Evolutionary conservation across 92 coral and sea anemone species (phyloP).

Genomic region (Phenganax marumi): DNA sequence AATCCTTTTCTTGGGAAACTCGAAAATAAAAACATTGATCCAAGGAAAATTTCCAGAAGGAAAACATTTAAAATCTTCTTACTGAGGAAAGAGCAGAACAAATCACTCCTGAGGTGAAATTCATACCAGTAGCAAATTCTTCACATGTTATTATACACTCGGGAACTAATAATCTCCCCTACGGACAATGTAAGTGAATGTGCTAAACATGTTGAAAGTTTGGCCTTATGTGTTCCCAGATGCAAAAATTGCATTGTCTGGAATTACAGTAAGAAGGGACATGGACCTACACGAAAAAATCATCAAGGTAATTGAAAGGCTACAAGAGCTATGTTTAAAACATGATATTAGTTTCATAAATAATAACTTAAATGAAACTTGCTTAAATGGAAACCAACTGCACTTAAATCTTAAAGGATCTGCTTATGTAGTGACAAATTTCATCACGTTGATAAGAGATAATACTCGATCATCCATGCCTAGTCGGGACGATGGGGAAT

Average conservation of each 20-base stretch:
- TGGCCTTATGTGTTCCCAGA: not conserved
- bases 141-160: slow-evolving; percentile 1
- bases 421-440: slow-evolving; percentile 39
- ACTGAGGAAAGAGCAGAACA: not conserved
- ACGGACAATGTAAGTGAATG: too few relatives aligned
- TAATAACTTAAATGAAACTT: too few relatives aligned
- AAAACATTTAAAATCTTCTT: not conserved
- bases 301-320: not conserved
- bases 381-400: slow-evolving; percentile 37
- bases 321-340: not conserved
- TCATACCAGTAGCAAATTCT: not conserved
- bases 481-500: not conserved
- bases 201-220: not conserved
- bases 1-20: slow-evolving; percentile 21
- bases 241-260: slow-evolving; percentile 12
- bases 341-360: not conserved
- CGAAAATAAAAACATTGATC: slow-evolving; percentile 5
- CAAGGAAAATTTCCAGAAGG: not conserved
- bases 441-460: slow-evolving; percentile 30
- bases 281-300: not conserved
- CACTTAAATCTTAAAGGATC: slow-evolving; percentile 42
- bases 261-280: not conserved
- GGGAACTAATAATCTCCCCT: not conserved
- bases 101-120: not conserved
- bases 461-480: not conserved